phyloP scores from a whole-genome alignment of 2,113 vertebrate genomes.

The Gallinago jamesoni region DNA sequence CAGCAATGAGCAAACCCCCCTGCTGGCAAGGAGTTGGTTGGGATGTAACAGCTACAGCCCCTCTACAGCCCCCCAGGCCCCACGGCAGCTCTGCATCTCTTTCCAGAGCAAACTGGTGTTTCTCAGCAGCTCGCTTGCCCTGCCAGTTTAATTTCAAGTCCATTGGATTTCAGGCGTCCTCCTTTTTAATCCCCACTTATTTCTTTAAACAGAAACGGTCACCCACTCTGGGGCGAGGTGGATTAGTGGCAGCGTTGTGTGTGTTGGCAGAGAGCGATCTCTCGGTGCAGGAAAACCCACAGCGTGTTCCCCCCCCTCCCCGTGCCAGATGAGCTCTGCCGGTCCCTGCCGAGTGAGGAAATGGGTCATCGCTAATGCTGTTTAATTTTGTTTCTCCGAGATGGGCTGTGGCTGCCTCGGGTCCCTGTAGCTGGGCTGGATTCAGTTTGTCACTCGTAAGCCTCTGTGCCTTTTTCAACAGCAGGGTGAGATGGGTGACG shows the following conservation, averaged over 20 bases:
- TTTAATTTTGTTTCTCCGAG: not conserved
- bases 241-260: not conserved
- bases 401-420: not conserved
- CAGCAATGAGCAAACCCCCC: fast-evolving
- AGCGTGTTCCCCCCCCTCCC: not conserved
- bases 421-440: fast-evolving
- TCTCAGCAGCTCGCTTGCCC: not conserved
- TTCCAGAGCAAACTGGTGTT: not conserved
- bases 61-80: fast-evolving
- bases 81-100: not conserved
- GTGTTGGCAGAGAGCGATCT: not conserved
- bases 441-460: not conserved
- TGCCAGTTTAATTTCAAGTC: slow-evolving; percentile 27
- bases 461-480: not conserved
- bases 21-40: not conserved
- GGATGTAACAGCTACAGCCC: not conserved
- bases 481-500: not conserved
- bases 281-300: not conserved
- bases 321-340: not conserved
- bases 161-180: not conserved
- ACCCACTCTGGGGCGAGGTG: not conserved
- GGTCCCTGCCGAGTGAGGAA: not conserved
- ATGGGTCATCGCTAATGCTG: not conserved
- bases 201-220: slow-evolving; percentile 27
- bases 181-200: slow-evolving; percentile 43